Base-by-base conservation (phyloP, 2,113 vertebrate genomes). In the Cairina moschata region DNA sequence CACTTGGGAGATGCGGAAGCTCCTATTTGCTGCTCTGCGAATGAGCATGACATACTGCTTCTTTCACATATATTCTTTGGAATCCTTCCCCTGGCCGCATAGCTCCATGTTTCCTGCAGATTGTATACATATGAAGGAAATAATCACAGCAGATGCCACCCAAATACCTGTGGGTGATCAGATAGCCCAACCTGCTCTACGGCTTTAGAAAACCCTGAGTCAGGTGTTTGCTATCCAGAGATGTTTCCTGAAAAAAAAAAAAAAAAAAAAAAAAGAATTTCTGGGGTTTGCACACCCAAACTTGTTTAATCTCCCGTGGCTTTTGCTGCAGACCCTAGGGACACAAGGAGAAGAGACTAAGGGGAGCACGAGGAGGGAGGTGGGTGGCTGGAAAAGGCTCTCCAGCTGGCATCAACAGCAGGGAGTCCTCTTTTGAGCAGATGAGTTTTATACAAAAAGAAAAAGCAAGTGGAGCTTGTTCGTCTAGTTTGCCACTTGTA, bases 131-230 rank as follows among this genome's bases (percentile, higher is more conserved):
- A 38, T 50, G 86, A 93, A 88, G 88, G 88, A 93, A 96, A 92
- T 91, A 96, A 94, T 74, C 88, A 80, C 38, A 65, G 76, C 62
- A 85, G 85, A 96, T 95, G 84, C 88, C 93, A 96, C 95, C 83
- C 92, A 97, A 92, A 97, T 95, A 97, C 95, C 91, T 95, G 96
- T 96, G 93, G 94, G 77, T 73, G 95, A 96, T 91, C 95, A 94
- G 85, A 93, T 95, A 97, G 92, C 89, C 81, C 91, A 96, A 95
- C 95, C 36, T 0, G 67, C 91, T 93, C 82, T 83, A 62, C 79
- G 2, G 78, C 95, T 97, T 96, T 67, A 2, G 17, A 86, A 93
- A 96, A 63, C 11, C 62, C 95, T 88, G 78, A 95, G 68, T 96
- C 96, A 97, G 46, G 77, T 95, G 55, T 73, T 95, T 90, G 74